Conservation (phyloP, 2,797 vertebrate species). For the Tapera naevia region DNA sequence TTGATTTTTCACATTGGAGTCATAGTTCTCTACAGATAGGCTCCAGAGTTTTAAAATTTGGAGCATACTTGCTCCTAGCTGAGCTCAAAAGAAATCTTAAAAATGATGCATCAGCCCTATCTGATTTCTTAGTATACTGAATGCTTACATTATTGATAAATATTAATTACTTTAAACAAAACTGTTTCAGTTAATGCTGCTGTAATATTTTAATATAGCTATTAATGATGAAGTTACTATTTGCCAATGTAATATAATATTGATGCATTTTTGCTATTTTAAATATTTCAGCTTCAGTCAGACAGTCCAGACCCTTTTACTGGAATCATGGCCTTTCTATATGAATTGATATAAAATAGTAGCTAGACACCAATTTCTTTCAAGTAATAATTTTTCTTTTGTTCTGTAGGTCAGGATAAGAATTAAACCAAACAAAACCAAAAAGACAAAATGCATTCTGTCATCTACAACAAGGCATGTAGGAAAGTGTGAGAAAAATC, state of each 20-base stretch:
- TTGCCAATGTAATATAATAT: not conserved
- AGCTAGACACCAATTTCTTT: not conserved
- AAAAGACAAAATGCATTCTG: not conserved
- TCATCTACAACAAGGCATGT: not conserved
- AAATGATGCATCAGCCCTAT: not conserved
- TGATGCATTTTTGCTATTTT: not conserved
- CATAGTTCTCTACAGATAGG: not conserved
- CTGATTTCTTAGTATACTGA: not conserved
- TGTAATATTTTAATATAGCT: not conserved
- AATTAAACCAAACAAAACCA: not conserved
- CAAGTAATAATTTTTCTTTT: not conserved
- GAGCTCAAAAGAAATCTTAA: not conserved
- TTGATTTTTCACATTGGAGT: not conserved
- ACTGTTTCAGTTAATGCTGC: not conserved
- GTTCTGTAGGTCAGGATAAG: not conserved
- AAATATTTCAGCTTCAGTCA: not conserved
- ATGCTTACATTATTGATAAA: not conserved
- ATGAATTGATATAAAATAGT: not conserved
- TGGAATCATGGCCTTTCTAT: not conserved
- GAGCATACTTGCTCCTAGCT: not conserved
- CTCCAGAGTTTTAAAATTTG: not conserved
- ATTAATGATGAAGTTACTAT: not conserved
- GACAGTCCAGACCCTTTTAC: not conserved
- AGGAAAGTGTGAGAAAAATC: not conserved
- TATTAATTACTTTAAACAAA: not conserved